Percentiles rank a stretch among this genome's conserved stretches.
These are phyloP conservation scores for Zaprionus lachaisei DNA, from an alignment of 1,140 invertebrate genomes.

Conservation along the genomic window DNA sequence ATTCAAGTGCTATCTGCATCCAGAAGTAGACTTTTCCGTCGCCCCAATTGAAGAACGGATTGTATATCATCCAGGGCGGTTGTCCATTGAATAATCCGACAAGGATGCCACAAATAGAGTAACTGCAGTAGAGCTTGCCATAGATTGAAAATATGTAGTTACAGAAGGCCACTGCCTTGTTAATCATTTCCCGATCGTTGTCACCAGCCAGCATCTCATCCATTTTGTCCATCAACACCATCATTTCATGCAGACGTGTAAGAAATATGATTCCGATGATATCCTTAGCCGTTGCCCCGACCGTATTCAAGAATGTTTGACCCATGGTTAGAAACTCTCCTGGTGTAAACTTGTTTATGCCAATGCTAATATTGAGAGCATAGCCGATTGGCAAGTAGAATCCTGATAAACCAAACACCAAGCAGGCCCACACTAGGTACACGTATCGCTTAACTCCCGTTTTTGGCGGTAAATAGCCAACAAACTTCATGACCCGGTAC, in stretches of 20 bases:
- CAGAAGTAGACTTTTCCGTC: not conserved
- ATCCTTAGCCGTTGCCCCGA: not conserved
- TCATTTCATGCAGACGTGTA: not conserved
- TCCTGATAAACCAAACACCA: not conserved
- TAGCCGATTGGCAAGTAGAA: constrained; percentile 1
- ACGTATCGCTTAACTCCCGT: constrained; percentile 1
- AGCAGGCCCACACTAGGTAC: not conserved
- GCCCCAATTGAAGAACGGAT: constrained; percentile 49
- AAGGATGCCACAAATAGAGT: not conserved
- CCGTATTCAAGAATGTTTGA: not conserved
- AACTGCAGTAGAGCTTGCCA: not conserved
- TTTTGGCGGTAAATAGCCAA: constrained; percentile 10
- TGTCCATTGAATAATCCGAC: constrained; percentile 11
- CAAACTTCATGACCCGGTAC: not conserved
- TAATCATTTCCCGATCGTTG: constrained; percentile 1
- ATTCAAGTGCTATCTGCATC: constrained; percentile 4
- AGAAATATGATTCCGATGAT: not conserved
- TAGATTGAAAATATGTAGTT: constrained; percentile 5
- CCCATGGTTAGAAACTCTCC: constrained; percentile 1
- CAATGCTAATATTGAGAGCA: not conserved
- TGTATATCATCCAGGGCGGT: constrained; percentile 55
- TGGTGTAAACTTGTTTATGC: not conserved
- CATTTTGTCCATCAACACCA: not conserved
- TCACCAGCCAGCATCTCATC: constrained; percentile 3
- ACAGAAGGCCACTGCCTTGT: not conserved